phyloP scores from a whole-genome alignment of 2,888 invertebrate species.

The Andrena bicolor region DNA sequence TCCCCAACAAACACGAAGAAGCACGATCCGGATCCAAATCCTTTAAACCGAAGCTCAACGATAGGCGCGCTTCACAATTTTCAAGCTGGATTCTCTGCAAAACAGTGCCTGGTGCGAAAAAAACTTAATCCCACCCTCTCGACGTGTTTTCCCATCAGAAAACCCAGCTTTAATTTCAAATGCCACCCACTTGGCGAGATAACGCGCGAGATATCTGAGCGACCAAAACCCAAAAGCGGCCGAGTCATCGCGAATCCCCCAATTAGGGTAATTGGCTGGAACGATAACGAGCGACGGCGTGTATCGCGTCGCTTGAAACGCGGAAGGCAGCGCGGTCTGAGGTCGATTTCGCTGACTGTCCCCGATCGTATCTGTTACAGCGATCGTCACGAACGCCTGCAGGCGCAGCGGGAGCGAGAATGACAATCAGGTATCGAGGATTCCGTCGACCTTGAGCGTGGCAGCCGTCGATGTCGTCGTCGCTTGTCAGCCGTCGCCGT shows the following conservation, averaged over 20 bases:
- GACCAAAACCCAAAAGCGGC: neutral
- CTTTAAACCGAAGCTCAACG: no score
- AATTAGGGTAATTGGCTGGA: conserved; percentile 29
- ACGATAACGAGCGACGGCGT: neutral
- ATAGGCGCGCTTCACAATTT: no score
- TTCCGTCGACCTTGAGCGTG: conserved; percentile 85
- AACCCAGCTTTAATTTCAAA: no score
- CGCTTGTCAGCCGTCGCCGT: conserved; percentile 85
- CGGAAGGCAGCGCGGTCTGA: conserved; percentile 3
- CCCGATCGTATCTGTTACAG: conserved; percentile 61
- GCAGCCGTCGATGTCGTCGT: conserved; percentile 83
- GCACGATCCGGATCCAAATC: no score
- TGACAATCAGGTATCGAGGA: conserved; percentile 82
- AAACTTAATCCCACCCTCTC: no score
- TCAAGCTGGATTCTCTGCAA: no score
- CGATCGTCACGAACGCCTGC: conserved; percentile 76
- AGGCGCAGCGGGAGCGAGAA: conserved; percentile 72
- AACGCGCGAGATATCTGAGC: neutral
- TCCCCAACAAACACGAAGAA: no score
- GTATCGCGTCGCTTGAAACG: neutral
- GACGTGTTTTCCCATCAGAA: no score
- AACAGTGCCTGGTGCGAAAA: no score
- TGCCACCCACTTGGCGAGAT: neutral
- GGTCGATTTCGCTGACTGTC: conserved; percentile 18
- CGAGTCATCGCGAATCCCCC: neutral